phyloP scores from a whole-genome alignment of 2,113 vertebrate species.

The Phalacrocorax brasilianus region DNA sequence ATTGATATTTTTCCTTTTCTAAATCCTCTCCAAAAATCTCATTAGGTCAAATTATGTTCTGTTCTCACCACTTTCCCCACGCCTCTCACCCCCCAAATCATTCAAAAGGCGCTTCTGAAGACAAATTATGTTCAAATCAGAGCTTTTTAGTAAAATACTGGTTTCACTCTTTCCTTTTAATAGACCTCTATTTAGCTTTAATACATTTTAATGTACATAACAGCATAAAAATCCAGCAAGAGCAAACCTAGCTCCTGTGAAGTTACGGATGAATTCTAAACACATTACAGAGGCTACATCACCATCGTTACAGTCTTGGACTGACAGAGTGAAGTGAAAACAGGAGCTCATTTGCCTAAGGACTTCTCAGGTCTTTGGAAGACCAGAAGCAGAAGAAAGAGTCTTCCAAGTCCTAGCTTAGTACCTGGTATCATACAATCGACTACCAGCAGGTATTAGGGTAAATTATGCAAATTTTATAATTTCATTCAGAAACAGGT shows the following conservation, averaged over 20 bases:
- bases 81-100: background rate
- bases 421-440: background rate
- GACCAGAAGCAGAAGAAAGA: background rate
- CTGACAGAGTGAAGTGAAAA: background rate
- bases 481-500: background rate
- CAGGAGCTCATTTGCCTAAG: background rate
- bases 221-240: background rate
- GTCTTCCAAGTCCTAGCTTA: background rate
- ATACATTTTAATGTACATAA: background rate
- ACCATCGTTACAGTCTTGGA: background rate
- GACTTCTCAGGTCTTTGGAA: background rate
- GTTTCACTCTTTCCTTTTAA: background rate
- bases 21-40: background rate
- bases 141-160: background rate
- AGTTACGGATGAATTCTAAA: background rate
- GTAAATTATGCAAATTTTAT: background rate
- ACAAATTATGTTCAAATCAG: background rate
- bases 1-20: background rate
- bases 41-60: background rate
- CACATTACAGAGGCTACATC: background rate
- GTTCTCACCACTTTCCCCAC: too few relatives aligned
- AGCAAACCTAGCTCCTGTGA: background rate
- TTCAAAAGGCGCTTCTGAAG: background rate
- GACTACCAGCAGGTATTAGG: background rate
- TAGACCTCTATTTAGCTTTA: background rate